Conservation (phyloP, 1,140 invertebrate genomes). For the Andrena cerasifolii region DNA sequence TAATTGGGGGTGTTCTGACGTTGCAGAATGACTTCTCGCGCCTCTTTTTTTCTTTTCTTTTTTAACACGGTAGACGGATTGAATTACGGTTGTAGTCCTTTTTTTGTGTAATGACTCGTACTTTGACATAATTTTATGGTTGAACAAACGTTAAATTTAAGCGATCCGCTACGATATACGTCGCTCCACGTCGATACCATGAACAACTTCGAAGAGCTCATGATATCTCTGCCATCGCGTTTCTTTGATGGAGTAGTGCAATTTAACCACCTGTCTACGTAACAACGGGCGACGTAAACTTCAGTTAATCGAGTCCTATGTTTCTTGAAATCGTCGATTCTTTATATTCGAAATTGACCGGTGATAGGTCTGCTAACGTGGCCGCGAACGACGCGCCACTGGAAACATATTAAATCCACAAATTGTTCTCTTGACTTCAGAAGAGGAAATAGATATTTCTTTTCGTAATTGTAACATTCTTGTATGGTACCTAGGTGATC, state of each 20-base stretch:
- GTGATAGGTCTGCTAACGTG: not conserved
- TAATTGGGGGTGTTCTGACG: not conserved
- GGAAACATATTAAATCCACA: no score
- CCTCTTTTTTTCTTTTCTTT: constrained; percentile 1
- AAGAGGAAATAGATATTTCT: no score
- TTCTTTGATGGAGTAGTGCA: constrained; percentile 50
- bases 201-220: not conserved
- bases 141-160: constrained; percentile 35
- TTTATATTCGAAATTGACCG: not conserved
- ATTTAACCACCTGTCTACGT: constrained; percentile 22
- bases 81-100: constrained; percentile 10
- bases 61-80: constrained; percentile 31
- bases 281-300: constrained; percentile 1
- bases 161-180: not conserved
- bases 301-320: not conserved
- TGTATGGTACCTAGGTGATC: not conserved
- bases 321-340: not conserved
- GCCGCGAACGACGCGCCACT: no score
- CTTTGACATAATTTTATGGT: constrained; percentile 27
- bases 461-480: not conserved
- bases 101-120: constrained; percentile 9
- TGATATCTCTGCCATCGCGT: not conserved
- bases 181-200: not conserved
- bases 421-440: no score
- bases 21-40: not conserved